These are phyloP conservation scores for Neosilurus hyrtlii DNA, from an alignment of 2,797 vertebrate species.

Conservation along the genomic window DNA sequence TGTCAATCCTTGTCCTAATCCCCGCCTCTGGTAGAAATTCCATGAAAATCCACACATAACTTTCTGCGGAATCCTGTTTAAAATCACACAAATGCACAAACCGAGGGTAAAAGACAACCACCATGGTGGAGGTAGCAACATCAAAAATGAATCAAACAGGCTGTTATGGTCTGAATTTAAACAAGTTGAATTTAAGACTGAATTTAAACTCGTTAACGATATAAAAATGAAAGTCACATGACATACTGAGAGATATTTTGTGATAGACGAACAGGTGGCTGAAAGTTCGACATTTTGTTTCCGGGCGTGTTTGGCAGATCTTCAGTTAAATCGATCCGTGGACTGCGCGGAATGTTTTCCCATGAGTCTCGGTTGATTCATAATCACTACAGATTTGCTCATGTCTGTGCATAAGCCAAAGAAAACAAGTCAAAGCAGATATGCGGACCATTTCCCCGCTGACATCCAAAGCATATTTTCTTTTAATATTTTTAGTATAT, in stretches of 20 bases:
- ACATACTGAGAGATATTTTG: neutral
- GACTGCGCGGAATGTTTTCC: neutral
- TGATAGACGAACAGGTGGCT: neutral
- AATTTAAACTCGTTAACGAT: neutral
- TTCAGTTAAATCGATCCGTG: neutral
- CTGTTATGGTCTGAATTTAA: no score
- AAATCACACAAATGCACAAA: no score
- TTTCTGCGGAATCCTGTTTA: no score
- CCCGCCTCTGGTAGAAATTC: no score
- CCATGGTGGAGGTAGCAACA: no score
- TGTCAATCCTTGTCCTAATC: no score
- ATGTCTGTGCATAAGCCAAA: neutral
- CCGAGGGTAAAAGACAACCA: no score
- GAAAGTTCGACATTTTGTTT: neutral
- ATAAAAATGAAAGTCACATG: no score
- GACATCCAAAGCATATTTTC: neutral
- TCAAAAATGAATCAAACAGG: neutral
- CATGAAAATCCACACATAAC: no score
- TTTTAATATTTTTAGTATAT: neutral
- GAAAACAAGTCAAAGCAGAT: neutral
- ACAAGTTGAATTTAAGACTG: no score
- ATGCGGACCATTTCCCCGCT: neutral
- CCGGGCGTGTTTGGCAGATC: neutral
- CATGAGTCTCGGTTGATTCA: neutral
- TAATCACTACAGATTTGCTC: neutral